Evolutionary conservation across 2,113 vertebrate genomes (phyloP).

Genomic region (human): GRCh38 chr6:89089001-89089500

Average conservation of each 20-base stretch:
- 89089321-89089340: neutral
- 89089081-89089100: neutral
- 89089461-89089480: no score
- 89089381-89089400: no score
- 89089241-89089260: neutral
- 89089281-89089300: neutral
- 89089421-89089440: no score
- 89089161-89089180: no score
- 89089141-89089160: no score
- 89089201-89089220: no score
- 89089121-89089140: neutral
- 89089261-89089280: neutral
- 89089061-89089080: no score
- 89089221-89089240: neutral
- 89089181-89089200: no score
- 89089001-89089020: neutral
- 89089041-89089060: neutral
- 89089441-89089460: no score
- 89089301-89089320: neutral
- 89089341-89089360: neutral
- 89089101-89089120: neutral
- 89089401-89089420: no score
- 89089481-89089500: neutral
- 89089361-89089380: no score
- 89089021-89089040: neutral